phyloP scores from a whole-genome alignment of 1,140 invertebrate species.

The Telenomus remus region DNA sequence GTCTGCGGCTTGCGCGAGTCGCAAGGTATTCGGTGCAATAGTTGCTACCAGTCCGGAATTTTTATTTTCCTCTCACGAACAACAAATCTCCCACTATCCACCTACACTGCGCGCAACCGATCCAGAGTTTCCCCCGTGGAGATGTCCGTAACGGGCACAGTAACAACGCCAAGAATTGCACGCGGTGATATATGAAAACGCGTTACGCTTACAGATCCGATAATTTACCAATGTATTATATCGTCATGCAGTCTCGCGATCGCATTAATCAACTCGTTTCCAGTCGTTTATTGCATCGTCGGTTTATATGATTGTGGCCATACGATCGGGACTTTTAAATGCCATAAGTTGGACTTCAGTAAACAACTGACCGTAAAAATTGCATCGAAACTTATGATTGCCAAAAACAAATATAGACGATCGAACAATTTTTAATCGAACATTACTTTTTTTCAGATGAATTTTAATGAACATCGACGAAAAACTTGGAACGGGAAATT shows the following conservation, averaged over 20 bases:
- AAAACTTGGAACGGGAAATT: no score
- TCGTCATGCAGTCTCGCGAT: constrained; percentile 30
- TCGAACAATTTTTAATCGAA: no score
- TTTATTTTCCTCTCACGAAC: constrained; percentile 53
- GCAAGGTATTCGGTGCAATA: constrained; percentile 20
- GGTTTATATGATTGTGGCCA: constrained; percentile 7
- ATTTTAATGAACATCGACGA: no score
- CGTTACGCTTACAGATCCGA: constrained; percentile 51
- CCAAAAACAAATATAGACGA: no score
- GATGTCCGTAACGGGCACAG: constrained; percentile 35
- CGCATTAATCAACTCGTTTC: constrained; percentile 34
- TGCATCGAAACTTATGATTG: no score
- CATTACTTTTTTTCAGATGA: no score
- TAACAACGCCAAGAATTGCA: constrained; percentile 33
- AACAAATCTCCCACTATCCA: constrained; percentile 54
- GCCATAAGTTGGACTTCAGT: constrained; percentile 12
- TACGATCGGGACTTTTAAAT: constrained; percentile 19
- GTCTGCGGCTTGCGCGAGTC: constrained; percentile 35
- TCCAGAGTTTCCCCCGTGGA: constrained; percentile 33
- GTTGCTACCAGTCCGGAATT: constrained; percentile 44
- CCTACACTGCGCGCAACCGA: constrained; percentile 34
- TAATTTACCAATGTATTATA: constrained; percentile 55
- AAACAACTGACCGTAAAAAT: background rate
- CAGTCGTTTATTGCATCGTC: constrained; percentile 36
- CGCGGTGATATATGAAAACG: constrained; percentile 52